These are phyloP conservation scores for Ormyrus thymus DNA, from an alignment of 2,888 invertebrate species.

Conservation along the genomic window DNA sequence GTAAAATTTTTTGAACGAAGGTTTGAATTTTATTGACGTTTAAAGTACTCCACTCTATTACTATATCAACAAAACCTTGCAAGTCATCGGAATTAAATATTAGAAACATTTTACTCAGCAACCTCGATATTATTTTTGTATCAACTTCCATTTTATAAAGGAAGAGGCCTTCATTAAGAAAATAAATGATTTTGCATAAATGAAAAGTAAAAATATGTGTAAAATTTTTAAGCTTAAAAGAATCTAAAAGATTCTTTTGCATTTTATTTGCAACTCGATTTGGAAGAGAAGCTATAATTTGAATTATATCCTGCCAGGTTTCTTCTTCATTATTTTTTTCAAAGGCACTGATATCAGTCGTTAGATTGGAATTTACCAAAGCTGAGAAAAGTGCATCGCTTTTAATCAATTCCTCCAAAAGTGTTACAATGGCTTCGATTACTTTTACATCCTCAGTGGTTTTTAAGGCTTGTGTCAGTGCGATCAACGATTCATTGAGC, in stretches of 20 bases:
- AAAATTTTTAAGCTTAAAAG: constrained; percentile 79
- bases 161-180: constrained; percentile 76
- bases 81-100: constrained; percentile 78
- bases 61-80: constrained; percentile 76
- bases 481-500: constrained; percentile 75
- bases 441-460: constrained; percentile 68
- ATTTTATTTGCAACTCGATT: constrained; percentile 83
- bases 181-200: constrained; percentile 79
- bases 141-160: constrained; percentile 71
- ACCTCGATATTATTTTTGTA: constrained; percentile 76
- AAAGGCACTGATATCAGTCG: constrained; percentile 45
- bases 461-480: constrained; percentile 76
- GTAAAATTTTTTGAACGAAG: constrained; percentile 76
- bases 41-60: constrained; percentile 76
- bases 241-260: constrained; percentile 77
- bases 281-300: constrained; percentile 82
- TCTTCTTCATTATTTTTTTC: constrained; percentile 64
- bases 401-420: constrained; percentile 77
- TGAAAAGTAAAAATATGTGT: constrained; percentile 79
- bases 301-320: constrained; percentile 78
- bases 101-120: constrained; percentile 80
- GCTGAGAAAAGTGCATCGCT: constrained; percentile 79
- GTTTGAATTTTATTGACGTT: constrained; percentile 60
- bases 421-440: constrained; percentile 71
- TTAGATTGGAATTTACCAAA: constrained; percentile 72